phyloP scores from a whole-genome alignment of 2,797 vertebrate species.

The Champsocephalus gunnari region DNA sequence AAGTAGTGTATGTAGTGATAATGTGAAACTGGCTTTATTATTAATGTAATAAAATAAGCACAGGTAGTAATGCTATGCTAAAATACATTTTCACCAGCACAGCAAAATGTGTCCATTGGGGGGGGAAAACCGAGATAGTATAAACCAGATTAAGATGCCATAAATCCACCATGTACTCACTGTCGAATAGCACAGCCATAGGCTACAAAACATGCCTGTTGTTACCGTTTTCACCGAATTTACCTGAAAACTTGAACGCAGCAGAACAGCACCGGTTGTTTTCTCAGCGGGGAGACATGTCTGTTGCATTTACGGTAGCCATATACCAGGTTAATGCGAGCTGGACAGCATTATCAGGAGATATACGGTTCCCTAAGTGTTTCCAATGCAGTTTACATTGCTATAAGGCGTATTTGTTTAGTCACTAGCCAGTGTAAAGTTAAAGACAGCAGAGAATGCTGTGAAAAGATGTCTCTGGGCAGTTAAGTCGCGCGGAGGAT shows the following conservation, averaged over 20 bases:
- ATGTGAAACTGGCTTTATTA: no score
- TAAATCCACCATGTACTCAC: neutral
- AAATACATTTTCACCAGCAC: neutral
- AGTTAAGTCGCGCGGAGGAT: neutral
- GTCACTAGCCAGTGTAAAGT: neutral
- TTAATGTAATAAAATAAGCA: neutral
- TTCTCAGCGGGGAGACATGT: slow-evolving; percentile 46
- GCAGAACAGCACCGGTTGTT: slow-evolving; percentile 1
- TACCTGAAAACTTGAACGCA: slow-evolving; percentile 49
- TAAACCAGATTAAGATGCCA: neutral
- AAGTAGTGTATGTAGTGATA: no score
- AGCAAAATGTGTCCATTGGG: neutral
- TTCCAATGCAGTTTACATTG: neutral
- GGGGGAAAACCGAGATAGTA: neutral
- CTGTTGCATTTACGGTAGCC: slow-evolving; percentile 19
- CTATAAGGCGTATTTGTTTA: rapidly evolving
- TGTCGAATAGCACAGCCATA: neutral
- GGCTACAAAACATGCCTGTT: neutral
- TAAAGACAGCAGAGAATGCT: rapidly evolving
- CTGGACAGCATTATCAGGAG: neutral
- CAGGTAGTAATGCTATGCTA: neutral
- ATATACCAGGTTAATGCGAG: neutral
- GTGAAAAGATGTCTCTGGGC: neutral
- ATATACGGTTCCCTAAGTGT: neutral
- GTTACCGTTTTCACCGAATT: slow-evolving; percentile 2